Evolutionary conservation across 2,113 vertebrate genomes (phyloP).

Genomic region (Gymnarchus niloticus): DNA sequence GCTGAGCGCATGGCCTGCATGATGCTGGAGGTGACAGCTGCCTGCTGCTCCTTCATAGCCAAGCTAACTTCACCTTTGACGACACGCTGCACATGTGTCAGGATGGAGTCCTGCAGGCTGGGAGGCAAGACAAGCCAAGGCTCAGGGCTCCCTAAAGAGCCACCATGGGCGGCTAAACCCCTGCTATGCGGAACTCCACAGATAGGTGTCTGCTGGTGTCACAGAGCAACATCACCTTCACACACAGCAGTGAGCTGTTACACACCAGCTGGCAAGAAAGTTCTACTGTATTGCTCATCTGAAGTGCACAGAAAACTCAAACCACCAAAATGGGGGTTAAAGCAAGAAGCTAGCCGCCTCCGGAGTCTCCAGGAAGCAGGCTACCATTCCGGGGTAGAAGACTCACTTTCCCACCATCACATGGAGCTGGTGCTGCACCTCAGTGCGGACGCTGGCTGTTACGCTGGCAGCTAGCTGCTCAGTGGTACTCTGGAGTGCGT

Average conservation of each 20-base stretch:
- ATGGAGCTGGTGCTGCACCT: conserved; percentile 91
- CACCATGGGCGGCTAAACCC: too few relatives aligned
- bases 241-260: neutral
- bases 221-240: too few relatives aligned
- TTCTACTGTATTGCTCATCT: too few relatives aligned
- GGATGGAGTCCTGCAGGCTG: conserved; percentile 92
- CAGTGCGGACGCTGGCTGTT: conserved; percentile 71
- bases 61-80: conserved; percentile 91
- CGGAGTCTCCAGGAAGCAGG: neutral
- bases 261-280: too few relatives aligned
- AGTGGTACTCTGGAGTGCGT: conserved; percentile 74
- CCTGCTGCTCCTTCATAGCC: conserved; percentile 97
- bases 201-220: too few relatives aligned
- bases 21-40: conserved; percentile 88
- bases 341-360: neutral
- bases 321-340: neutral
- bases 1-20: conserved; percentile 97
- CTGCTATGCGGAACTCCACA: too few relatives aligned
- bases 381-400: neutral
- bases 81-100: conserved; percentile 87
- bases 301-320: too few relatives aligned
- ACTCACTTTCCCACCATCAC: conserved; percentile 88
- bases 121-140: neutral
- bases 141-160: too few relatives aligned
- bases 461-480: conserved; percentile 81